Evolutionary conservation across 1,140 invertebrate genomes (phyloP), one percentile per base, ranked within the genome.

Genomic region (Drosophila fuyamai): DNA sequence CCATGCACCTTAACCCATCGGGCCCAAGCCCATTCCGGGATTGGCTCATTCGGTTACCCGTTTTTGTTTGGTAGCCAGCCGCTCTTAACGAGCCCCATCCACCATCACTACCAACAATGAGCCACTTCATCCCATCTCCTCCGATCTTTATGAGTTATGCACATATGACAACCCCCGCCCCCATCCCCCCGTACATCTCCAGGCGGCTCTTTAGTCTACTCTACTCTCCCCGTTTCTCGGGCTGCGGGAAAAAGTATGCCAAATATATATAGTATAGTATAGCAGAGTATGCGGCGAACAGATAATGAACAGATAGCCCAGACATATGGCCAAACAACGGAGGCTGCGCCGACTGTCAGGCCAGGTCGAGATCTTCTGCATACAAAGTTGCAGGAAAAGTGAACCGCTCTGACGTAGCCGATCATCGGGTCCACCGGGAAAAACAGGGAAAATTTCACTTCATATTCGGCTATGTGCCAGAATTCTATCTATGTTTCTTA

Each of bases 1-100:
- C 74, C 84, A 89, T 89, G 84, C 84, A 89, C 84, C 84, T 90
- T 89, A 89, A 89, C 84, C 84, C 84, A 68, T 55, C 57, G 63
- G 57, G 57, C 67, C 80, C 83, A 88, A 79, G 76, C 83, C 83
- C 83, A 88, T 89, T 79, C 66, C 67, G 79, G 72, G 66, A 88
- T 83, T 56, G 75, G 73, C 63, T 50, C 55, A 51, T 63, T 65
- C 41, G 53, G 44, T 29, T 18, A 35, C 65, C 38, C 23, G 48
- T 54, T 48, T 73, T 61, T 61, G 59, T 63, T 55, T 54, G 57
- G 32, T 46, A 58, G 43, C 44, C 57, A n/a, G 76, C 36, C 29
- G 50, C 23, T 53, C 53, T 67, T 68, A 67, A 81, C 75, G 63
- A 75, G 70, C 67, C 59, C 38, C 61, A 54, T 44, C 38, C 59